phyloP scores from a whole-genome alignment of 2,888 invertebrate species.

The Andrena praecox region DNA sequence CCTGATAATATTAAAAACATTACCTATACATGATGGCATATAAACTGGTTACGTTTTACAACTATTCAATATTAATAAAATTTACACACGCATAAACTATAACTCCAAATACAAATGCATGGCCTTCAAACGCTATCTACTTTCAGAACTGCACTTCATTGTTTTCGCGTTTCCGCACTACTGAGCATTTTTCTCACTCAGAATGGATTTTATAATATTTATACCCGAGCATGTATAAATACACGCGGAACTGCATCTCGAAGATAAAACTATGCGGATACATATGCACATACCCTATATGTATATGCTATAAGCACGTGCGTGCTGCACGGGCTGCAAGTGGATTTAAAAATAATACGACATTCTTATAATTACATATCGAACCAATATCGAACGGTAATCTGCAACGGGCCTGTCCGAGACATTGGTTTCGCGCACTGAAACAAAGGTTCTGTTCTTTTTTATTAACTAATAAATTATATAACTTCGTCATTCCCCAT shows the following conservation, averaged over 20 bases:
- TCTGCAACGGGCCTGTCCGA: not conserved
- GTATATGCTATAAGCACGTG: not conserved
- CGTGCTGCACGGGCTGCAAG: conserved; percentile 4
- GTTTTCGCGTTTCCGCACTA: conserved; percentile 12
- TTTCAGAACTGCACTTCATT: conserved; percentile 19
- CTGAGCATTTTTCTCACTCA: conserved; percentile 2
- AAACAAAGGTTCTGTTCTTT: not conserved
- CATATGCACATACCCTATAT: too few species aligned
- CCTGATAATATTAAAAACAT: conserved; percentile 11
- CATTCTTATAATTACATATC: conserved; percentile 24
- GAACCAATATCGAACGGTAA: not conserved
- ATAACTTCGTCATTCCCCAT: not conserved
- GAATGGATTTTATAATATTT: not conserved
- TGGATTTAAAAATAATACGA: conserved; percentile 35
- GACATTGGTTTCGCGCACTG: not conserved
- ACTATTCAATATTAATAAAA: conserved; percentile 14
- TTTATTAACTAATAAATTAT: conserved; percentile 2
- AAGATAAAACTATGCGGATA: not conserved
- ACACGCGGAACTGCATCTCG: not conserved
- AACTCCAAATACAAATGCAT: not conserved
- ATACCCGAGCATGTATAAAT: not conserved
- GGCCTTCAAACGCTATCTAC: conserved; percentile 17
- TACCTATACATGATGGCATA: conserved; percentile 57
- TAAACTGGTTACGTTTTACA: conserved; percentile 5
- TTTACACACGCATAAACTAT: not conserved